phyloP scores from a whole-genome alignment of 1,140 invertebrate species.

The Portunus trituberculatus region DNA sequence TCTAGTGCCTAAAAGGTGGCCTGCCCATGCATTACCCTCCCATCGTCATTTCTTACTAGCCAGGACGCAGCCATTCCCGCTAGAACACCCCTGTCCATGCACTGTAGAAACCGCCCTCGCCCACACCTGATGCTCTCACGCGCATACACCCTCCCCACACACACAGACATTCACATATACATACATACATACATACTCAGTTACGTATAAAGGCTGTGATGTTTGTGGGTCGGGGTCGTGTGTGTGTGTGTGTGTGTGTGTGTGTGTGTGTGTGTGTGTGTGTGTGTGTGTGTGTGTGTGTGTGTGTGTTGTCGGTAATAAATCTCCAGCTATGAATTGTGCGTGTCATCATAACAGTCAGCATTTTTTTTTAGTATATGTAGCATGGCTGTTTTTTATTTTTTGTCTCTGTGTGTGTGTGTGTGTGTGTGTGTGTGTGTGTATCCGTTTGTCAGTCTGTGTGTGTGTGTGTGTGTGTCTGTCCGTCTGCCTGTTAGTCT shows the following conservation, averaged over 20 bases:
- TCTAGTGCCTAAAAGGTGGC: neutral
- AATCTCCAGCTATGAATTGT: neutral
- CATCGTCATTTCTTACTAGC: neutral
- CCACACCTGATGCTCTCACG: neutral
- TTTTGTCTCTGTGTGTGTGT: no score
- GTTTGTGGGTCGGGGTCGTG: neutral
- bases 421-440: no score
- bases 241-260: neutral
- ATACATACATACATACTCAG: neutral
- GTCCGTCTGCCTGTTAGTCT: no score
- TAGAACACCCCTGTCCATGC: neutral
- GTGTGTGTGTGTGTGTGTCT: no score
- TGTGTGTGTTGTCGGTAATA: neutral
- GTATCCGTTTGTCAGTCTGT: no score
- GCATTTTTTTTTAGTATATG: neutral
- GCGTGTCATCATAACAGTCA: neutral
- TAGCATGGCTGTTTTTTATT: no score
- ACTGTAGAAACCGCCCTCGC: neutral
- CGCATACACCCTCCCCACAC: neutral
- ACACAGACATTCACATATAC: neutral
- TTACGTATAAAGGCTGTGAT: neutral
- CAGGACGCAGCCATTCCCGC: neutral
- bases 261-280: neutral
- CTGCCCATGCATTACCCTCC: conserved; percentile 22
- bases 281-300: neutral